phyloP scores from a whole-genome alignment of 2,113 vertebrate species.

The Gobio gobio region DNA sequence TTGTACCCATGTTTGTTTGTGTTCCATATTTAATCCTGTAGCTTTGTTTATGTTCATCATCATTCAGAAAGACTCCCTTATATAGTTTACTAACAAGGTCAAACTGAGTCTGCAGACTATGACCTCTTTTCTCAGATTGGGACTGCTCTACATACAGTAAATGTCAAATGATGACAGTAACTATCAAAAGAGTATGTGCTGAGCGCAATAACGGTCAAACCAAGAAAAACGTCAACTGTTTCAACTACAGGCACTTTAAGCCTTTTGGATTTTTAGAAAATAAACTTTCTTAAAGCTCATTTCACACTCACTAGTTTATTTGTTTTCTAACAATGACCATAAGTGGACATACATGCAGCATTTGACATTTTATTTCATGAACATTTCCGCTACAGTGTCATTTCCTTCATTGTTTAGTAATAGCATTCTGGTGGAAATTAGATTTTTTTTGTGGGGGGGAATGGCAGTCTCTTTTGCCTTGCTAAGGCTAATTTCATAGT shows the following conservation, averaged over 20 bases:
- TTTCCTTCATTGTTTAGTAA: neutral
- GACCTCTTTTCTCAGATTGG: slow-evolving; percentile 68
- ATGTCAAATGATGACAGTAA: neutral
- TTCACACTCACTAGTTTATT: neutral
- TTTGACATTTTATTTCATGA: neutral
- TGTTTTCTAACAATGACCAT: neutral
- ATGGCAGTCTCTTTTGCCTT: neutral
- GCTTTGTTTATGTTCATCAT: slow-evolving; percentile 72
- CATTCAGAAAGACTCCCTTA: slow-evolving; percentile 61
- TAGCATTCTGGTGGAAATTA: neutral
- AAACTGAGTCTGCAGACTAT: slow-evolving; percentile 67
- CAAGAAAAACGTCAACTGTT: neutral
- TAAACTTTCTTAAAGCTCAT: neutral
- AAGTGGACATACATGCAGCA: neutral
- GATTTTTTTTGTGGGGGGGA: neutral
- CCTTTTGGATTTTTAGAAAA: neutral
- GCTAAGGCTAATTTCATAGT: neutral
- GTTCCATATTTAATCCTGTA: slow-evolving; percentile 73
- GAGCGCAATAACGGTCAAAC: neutral
- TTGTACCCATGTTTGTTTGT: slow-evolving; percentile 33
- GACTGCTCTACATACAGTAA: slow-evolving; percentile 18
- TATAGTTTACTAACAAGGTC: slow-evolving; percentile 72
- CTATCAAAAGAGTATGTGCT: neutral
- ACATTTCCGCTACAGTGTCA: neutral
- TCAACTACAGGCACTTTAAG: neutral